Conservation (phyloP, 2,797 vertebrate genomes). For the Vireo griseus region DNA sequence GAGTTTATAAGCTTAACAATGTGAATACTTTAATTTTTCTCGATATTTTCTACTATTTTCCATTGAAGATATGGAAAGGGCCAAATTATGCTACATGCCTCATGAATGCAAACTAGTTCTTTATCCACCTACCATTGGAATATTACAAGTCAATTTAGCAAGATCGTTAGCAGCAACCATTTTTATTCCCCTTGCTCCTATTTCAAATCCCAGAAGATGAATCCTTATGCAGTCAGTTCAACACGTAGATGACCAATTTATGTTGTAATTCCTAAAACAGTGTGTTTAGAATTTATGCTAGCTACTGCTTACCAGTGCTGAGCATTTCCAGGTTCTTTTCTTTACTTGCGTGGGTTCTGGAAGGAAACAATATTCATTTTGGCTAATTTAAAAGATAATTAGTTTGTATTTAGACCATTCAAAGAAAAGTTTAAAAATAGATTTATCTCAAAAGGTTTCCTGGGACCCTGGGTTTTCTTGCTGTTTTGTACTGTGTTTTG, state of each 20-base stretch:
- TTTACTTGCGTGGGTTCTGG: background rate
- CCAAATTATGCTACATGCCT: background rate
- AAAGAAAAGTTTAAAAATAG: background rate
- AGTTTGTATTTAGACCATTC: background rate
- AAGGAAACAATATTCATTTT: background rate
- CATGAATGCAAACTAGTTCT: background rate
- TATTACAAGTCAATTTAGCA: background rate
- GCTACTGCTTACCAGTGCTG: background rate
- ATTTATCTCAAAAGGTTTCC: background rate
- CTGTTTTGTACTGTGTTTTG: background rate
- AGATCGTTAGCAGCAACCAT: background rate
- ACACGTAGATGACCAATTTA: constrained; percentile 20
- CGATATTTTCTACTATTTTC: background rate
- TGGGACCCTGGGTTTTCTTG: background rate
- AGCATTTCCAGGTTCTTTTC: background rate
- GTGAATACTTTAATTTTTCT: background rate
- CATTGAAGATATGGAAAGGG: background rate
- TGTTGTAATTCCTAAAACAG: background rate
- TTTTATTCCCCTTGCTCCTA: background rate
- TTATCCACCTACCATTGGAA: background rate
- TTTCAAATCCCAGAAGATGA: background rate
- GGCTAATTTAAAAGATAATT: background rate
- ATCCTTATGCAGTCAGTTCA: background rate
- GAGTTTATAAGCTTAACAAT: background rate
- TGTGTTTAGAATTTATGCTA: background rate